Conservation (phyloP, 2,113 vertebrate genomes). For the Campylomormyrus tamandua region DNA sequence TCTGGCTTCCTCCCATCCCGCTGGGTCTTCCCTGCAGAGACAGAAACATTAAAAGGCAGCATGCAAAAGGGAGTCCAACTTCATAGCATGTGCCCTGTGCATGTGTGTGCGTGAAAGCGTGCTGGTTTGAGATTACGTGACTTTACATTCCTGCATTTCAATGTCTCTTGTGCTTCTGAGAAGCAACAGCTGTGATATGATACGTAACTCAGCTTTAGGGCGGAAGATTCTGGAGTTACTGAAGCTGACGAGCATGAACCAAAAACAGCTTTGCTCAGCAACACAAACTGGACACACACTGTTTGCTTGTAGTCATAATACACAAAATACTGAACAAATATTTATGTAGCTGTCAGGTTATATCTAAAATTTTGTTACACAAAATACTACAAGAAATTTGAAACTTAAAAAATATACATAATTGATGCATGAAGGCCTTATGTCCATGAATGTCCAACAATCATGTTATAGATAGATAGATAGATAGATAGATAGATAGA, state of each 20-base stretch:
- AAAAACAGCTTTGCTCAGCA: neutral
- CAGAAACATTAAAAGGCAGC: neutral
- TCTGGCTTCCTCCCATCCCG: constrained; percentile 86
- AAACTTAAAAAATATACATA: neutral
- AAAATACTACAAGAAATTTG: neutral
- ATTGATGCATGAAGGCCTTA: neutral
- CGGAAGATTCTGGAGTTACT: neutral
- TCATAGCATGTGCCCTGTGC: neutral
- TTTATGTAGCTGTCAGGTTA: neutral
- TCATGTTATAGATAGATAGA: neutral
- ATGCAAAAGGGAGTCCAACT: neutral
- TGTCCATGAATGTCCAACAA: neutral
- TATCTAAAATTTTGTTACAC: neutral
- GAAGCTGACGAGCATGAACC: neutral
- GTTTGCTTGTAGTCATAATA: neutral
- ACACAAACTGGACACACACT: neutral
- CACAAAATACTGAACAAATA: neutral
- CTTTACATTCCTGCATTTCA: neutral
- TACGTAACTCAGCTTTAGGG: neutral
- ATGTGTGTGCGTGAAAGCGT: neutral
- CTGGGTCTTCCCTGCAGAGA: constrained; percentile 75
- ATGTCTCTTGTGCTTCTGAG: neutral
- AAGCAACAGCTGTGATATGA: neutral
- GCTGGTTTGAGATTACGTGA: neutral
- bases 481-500: neutral